A percentile compares a stretch with the other conserved stretches of the same genome.
These are phyloP conservation scores for Deilephila porcellus DNA, from an alignment of 2,888 invertebrate species.

Conservation along the genomic window DNA sequence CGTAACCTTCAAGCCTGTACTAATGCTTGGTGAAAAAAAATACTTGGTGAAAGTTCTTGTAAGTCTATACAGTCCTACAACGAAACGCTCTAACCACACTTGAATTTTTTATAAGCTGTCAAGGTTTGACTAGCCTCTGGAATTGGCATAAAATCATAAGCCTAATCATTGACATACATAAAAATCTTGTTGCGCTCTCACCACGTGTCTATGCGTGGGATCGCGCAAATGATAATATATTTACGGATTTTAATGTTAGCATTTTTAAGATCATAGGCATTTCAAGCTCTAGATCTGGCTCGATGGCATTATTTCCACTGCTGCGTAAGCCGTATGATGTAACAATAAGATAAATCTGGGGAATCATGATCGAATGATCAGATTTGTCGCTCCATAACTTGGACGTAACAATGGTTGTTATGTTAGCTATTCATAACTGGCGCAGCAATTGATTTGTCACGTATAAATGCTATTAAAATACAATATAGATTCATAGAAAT, in stretches of 20 bases:
- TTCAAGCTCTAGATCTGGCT: not conserved
- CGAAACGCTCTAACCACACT: too few relatives aligned
- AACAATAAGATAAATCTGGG: slow-evolving; percentile 16
- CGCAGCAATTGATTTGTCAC: slow-evolving; percentile 16
- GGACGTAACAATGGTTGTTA: slow-evolving; percentile 10
- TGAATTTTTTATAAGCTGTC: too few relatives aligned
- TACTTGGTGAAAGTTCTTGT: too few relatives aligned
- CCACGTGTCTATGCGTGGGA: not conserved
- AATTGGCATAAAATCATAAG: too few relatives aligned
- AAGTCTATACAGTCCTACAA: too few relatives aligned
- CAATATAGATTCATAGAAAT: not conserved
- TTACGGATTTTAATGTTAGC: not conserved
- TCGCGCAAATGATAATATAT: not conserved
- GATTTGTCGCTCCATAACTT: slow-evolving; percentile 16
- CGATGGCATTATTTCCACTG: not conserved
- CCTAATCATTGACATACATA: too few relatives aligned
- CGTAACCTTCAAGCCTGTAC: too few relatives aligned
- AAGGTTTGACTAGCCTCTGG: too few relatives aligned
- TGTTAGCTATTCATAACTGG: slow-evolving; percentile 4
- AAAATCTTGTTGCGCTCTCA: too few relatives aligned
- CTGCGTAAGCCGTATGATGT: not conserved
- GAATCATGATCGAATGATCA: slow-evolving; percentile 24
- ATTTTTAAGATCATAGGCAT: not conserved
- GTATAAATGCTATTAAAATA: not conserved
- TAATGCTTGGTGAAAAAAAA: too few relatives aligned